Conservation (phyloP, 37 sponge, comb jelly and placozoan species). For the Hormiphora californensis region DNA sequence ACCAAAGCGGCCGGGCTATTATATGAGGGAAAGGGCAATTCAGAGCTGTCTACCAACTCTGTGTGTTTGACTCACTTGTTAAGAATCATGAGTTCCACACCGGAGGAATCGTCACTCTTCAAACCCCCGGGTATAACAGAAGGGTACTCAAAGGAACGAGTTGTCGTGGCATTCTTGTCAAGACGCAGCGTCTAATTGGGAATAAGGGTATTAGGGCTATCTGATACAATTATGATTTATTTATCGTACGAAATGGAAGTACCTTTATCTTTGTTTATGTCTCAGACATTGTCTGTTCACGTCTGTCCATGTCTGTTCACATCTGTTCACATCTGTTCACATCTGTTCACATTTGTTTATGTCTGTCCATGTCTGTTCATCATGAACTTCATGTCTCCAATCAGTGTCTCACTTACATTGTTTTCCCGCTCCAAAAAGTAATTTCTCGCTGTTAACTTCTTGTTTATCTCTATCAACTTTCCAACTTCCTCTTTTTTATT, state of each 20-base stretch:
- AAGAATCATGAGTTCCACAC: not conserved
- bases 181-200: not conserved
- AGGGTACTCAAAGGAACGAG: not conserved
- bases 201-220: not conserved
- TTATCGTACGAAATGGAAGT: too few species aligned
- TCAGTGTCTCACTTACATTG: not conserved
- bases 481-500: not conserved
- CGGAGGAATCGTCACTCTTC: not conserved
- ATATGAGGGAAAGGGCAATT: too few species aligned
- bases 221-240: not conserved
- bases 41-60: too few species aligned
- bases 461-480: not conserved
- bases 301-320: too few species aligned
- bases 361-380: too few species aligned
- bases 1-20: too few species aligned
- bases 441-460: conserved; percentile 1
- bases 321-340: too few species aligned
- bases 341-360: too few species aligned
- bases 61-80: not conserved
- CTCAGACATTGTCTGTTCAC: too few species aligned
- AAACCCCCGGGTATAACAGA: not conserved
- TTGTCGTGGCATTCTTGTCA: not conserved
- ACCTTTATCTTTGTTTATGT: too few species aligned
- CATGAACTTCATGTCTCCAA: too few species aligned
- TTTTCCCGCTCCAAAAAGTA: not conserved